Evolutionary conservation across 2,797 vertebrate genomes (phyloP), one percentile per base, ranked within the genome.

Genomic region (Gymnoscopelus microlampas): DNA sequence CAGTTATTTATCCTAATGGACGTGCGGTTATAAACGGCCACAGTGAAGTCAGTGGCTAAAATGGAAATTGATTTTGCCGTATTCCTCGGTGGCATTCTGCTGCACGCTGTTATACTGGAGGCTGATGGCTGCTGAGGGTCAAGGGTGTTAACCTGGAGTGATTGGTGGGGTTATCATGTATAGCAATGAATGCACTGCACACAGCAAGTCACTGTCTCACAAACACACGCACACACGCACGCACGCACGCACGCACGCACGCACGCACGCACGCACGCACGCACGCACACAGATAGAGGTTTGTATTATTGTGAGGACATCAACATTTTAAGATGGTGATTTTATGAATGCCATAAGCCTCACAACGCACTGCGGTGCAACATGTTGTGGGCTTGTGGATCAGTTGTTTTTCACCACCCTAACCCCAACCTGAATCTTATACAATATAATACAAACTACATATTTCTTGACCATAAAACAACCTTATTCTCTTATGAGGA

Each of bases 51-150:
- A 60, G 15, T 70, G 0, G 9, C 1, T n/a, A 35, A 56, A 77
- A 64, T 70, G 53, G 65, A 71, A 67, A 82, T 70, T 7, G 60
- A 82, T 76, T 74, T 53, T 23, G 4, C 13, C 2, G 48, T 29
- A 9, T 64, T 29, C 35, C 14, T 19, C 57, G 10, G 5, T 47
- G 56, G 5, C 0, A 10, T 44, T 44, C 5, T 53, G 61, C 29
- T 60, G 50, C 58, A 3, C 39, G 24, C 51, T 62, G 80, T 53
- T 51, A 49, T 73, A 55, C 35, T 5, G 24, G 19, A 68, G 11
- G 5, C 61, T 65, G 35, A 56, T 14, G 12, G 49, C 26, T 73
- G 57, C 63, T 57, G 3, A 15, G 44, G 80, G 71, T 81, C 62
- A 77, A 73, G 26, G 70, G 61, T 76, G 59, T 0, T 44, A 14